phyloP scores from a whole-genome alignment of 2,797 vertebrate genomes.

The Rhinoraja longicauda region DNA sequence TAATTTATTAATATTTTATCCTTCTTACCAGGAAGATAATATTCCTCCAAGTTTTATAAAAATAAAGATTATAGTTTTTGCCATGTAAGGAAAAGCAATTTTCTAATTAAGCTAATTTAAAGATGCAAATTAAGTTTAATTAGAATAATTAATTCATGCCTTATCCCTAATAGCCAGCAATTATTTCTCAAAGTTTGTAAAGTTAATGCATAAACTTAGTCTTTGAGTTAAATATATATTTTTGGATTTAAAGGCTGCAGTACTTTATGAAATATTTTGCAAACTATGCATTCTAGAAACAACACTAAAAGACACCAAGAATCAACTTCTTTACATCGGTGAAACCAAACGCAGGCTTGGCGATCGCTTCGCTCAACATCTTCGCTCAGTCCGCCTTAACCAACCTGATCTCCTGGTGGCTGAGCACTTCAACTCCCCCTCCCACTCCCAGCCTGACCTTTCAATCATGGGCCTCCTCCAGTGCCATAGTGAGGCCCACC shows the following conservation, averaged over 20 bases:
- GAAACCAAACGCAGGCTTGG: too few relatives aligned
- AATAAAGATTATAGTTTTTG: slow-evolving; percentile 33
- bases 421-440: too few relatives aligned
- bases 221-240: background rate
- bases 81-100: slow-evolving; percentile 11
- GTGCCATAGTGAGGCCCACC: too few relatives aligned
- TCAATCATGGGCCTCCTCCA: too few relatives aligned
- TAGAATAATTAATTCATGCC: slow-evolving; percentile 26
- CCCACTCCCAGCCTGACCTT: too few relatives aligned
- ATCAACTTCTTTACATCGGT: too few relatives aligned
- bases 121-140: slow-evolving; percentile 22
- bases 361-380: too few relatives aligned
- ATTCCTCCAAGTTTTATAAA: slow-evolving; percentile 32
- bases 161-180: background rate
- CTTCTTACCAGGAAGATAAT: slow-evolving; percentile 28
- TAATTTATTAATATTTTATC: slow-evolving; percentile 39
- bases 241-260: background rate
- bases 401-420: too few relatives aligned
- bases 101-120: slow-evolving; percentile 37
- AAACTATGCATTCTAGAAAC: background rate
- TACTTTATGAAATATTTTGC: background rate
- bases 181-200: slow-evolving; percentile 31
- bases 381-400: too few relatives aligned
- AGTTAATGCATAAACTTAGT: background rate
- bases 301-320: background rate